Evolutionary conservation across 2,113 vertebrate species (phyloP), one percentile per base, ranked within the genome.

Genomic region (Callithrix jacchus): DNA sequence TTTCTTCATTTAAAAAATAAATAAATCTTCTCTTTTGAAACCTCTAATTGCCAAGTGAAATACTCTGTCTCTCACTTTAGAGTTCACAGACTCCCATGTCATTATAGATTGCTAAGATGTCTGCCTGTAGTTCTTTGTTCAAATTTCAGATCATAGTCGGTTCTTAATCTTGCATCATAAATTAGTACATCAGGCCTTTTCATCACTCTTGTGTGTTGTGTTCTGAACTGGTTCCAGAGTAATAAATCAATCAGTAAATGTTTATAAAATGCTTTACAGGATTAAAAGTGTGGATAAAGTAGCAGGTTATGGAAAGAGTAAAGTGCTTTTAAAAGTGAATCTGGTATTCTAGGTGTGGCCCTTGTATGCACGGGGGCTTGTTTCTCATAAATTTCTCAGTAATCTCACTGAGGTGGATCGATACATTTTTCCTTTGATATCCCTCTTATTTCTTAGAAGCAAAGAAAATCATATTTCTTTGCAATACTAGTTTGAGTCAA

Each of bases 231-330:
- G n/a, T 76, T 94, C 54, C 82, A 68, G 8, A 89, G 68, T 94
- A 95, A 95, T 95, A 96, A 97, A 96, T 97, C 97, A 97, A 95
- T 96, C 91, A 96, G 56, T 30, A 97, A 93, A 86, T 83, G 54
- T 96, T 87, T 95, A 16, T 21, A 91, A 95, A 86, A 85, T 92
- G 30, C 73, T 89, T 56, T 52, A 92, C 82, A 79, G 79, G 42
- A 80, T 88, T 58, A 82, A 84, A 97, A 61, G 45, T 49, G 14
- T 82, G 52, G n/a, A 25, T 5, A 52, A 58, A 27, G 18, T 64
- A 76, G 35, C 27, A 17, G 17, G 23, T 83, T 42, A 74, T 16
- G 17, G 54, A 74, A 88, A 93, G 13, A 2, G 5, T 61, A 47
- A 56, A n/a, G 3, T n/a, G 8, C n/a, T 37, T n/a, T 64, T 61